These are phyloP conservation scores for Abrostola tripartita DNA, from an alignment of 2,888 invertebrate species.

Conservation along the genomic window DNA sequence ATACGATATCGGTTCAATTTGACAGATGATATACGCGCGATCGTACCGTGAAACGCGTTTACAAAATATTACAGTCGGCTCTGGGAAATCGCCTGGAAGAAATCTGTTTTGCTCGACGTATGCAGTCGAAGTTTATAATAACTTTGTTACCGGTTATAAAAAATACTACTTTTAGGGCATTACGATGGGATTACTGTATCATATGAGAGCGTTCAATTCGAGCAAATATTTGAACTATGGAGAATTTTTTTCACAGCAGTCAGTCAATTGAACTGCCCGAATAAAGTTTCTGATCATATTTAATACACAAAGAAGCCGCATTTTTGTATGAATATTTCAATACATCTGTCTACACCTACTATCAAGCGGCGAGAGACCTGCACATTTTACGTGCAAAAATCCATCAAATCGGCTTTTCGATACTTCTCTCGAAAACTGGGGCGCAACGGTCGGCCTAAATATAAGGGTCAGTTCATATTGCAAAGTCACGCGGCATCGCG, in stretches of 20 bases:
- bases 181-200: too few relatives aligned
- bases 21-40: constrained; percentile 37
- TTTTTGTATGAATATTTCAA: constrained; percentile 20
- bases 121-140: not conserved
- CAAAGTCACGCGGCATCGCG: constrained; percentile 56
- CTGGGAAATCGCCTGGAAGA: constrained; percentile 10
- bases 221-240: too few relatives aligned
- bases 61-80: constrained; percentile 39
- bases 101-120: constrained; percentile 13
- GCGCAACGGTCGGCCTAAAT: constrained; percentile 53
- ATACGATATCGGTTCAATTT: constrained; percentile 45
- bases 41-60: constrained; percentile 19
- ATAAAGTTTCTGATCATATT: too few relatives aligned
- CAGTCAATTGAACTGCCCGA: too few relatives aligned
- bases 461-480: constrained; percentile 61
- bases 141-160: not conserved
- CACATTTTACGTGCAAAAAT: constrained; percentile 40
- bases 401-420: constrained; percentile 42
- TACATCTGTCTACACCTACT: constrained; percentile 5
- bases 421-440: constrained; percentile 58
- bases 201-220: too few relatives aligned
- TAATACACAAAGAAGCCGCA: constrained; percentile 6
- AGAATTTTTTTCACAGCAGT: too few relatives aligned
- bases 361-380: constrained; percentile 3
- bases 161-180: not conserved